Conservation (phyloP, 2,113 vertebrate species). For the Aphelocoma coerulescens region DNA sequence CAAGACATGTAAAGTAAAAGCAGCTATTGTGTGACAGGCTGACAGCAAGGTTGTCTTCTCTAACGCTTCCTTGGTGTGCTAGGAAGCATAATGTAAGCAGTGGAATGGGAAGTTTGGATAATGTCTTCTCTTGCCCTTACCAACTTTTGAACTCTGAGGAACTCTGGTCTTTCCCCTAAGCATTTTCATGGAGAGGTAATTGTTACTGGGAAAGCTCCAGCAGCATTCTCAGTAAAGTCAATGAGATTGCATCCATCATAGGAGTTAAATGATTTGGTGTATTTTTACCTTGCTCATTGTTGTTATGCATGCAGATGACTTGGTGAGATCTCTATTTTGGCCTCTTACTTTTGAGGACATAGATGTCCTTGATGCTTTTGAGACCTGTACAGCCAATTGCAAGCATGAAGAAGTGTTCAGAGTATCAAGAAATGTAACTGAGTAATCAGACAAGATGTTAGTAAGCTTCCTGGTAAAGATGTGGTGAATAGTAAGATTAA, state of each 20-base stretch:
- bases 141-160: background rate
- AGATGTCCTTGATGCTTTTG: background rate
- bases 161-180: background rate
- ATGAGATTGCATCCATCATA: background rate
- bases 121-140: background rate
- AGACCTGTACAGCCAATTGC: background rate
- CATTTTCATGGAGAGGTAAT: background rate
- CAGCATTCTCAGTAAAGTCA: background rate
- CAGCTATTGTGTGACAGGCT: background rate
- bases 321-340: background rate
- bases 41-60: background rate
- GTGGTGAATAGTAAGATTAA: background rate
- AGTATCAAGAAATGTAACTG: background rate
- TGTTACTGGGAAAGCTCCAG: background rate
- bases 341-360: background rate
- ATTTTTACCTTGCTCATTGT: background rate
- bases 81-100: background rate
- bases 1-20: background rate
- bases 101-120: background rate
- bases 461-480: background rate
- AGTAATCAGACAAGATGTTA: background rate
- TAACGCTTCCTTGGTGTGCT: background rate
- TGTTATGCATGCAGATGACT: background rate
- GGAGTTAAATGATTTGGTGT: background rate
- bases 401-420: background rate